phyloP scores from a whole-genome alignment of 1,140 invertebrate species.

The Tetragonula clypearis region DNA sequence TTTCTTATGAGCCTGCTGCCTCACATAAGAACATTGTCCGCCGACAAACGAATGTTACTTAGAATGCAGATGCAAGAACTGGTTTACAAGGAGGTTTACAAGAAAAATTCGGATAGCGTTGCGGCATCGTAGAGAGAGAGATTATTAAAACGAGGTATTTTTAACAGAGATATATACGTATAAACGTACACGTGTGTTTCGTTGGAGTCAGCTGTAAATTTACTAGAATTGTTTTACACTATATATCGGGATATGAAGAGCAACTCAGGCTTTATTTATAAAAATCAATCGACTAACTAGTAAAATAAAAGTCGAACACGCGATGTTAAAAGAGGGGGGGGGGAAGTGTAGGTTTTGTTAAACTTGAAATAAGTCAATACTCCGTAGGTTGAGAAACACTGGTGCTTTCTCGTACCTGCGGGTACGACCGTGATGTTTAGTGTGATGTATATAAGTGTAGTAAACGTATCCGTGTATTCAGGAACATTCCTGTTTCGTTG shows the following conservation, averaged over 20 bases:
- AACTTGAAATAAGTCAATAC: background rate
- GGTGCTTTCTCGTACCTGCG: slow-evolving; percentile 72
- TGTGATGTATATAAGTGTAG: slow-evolving; percentile 43
- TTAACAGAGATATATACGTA: slow-evolving; percentile 26
- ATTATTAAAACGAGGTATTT: slow-evolving; percentile 21
- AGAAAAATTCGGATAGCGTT: slow-evolving; percentile 67
- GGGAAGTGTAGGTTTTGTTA: background rate
- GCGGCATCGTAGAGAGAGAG: slow-evolving; percentile 13
- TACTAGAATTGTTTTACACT: background rate
- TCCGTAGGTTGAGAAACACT: slow-evolving; percentile 67
- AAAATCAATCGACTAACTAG: background rate
- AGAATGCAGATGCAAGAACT: slow-evolving; percentile 80
- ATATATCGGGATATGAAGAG: no score
- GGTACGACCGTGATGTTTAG: slow-evolving; percentile 58
- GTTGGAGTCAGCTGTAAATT: background rate
- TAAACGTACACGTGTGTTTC: background rate
- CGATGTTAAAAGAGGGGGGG: background rate
- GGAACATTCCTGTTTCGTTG: slow-evolving; percentile 40
- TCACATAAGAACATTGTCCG: slow-evolving; percentile 75
- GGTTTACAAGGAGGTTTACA: slow-evolving; percentile 79
- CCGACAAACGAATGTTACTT: slow-evolving; percentile 76
- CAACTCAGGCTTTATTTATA: background rate
- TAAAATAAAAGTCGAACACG: background rate
- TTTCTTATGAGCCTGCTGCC: slow-evolving; percentile 79
- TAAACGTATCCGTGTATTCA: slow-evolving; percentile 47